These are phyloP conservation scores for Dipus sagitta DNA, from an alignment of 2,797 vertebrate genomes.

Conservation along the genomic window DNA sequence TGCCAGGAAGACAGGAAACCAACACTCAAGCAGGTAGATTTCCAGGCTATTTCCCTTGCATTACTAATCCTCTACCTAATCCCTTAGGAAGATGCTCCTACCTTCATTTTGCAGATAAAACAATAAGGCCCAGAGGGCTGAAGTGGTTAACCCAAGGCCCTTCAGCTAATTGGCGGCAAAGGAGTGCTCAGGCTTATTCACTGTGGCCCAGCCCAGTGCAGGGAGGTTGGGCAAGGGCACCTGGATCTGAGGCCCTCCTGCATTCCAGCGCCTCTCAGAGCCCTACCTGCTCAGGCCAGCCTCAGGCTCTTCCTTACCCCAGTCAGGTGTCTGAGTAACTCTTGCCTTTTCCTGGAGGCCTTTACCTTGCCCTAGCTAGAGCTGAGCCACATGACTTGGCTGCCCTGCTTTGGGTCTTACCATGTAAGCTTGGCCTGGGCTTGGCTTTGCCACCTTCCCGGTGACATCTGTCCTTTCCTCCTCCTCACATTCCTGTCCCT, in stretches of 20 bases:
- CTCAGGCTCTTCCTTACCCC: not conserved
- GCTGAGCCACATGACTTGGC: not conserved
- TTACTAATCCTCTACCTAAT: conserved; percentile 5
- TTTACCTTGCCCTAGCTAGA: not conserved
- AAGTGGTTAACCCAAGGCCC: not conserved
- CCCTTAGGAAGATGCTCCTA: not conserved
- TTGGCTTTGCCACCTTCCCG: not conserved
- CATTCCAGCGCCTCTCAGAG: not conserved
- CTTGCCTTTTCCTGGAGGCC: not conserved
- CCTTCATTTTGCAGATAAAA: not conserved
- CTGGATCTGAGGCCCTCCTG: not conserved
- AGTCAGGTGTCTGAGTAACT: not conserved
- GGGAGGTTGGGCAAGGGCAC: not conserved
- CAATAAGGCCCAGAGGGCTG: not conserved
- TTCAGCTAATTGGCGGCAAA: not conserved
- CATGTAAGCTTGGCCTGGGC: not conserved
- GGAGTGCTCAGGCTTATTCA: not conserved
- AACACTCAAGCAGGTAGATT: not conserved
- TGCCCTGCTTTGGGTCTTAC: not conserved
- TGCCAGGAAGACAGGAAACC: conserved; percentile 6
- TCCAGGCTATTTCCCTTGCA: not conserved
- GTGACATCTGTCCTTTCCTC: not conserved
- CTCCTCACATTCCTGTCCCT: not conserved
- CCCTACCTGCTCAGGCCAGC: not conserved
- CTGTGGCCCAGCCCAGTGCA: not conserved